phyloP scores from a whole-genome alignment of 2,113 vertebrate genomes.

The Lepus americanus region DNA sequence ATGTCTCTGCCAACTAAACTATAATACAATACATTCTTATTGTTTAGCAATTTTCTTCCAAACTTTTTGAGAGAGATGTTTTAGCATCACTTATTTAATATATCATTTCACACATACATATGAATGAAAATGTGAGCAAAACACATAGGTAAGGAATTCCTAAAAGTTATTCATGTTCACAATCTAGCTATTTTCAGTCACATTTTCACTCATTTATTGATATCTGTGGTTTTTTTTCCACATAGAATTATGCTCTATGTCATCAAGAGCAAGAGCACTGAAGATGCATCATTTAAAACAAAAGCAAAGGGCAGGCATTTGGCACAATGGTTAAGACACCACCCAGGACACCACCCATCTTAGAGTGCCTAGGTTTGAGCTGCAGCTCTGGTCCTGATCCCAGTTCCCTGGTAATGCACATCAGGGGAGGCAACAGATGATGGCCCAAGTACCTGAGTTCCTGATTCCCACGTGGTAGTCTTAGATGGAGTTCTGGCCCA shows the following conservation, averaged over 20 bases:
- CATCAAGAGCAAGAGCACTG: background rate
- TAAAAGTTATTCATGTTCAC: background rate
- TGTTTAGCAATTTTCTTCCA: background rate
- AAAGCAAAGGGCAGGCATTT: background rate
- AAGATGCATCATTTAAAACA: background rate
- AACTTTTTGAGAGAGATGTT: background rate
- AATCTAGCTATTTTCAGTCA: background rate
- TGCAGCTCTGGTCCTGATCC: too few relatives aligned
- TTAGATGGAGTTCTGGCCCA: too few relatives aligned
- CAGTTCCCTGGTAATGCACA: too few relatives aligned
- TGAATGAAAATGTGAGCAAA: constrained; percentile 16
- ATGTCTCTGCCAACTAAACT: background rate
- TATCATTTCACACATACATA: background rate
- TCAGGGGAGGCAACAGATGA: too few relatives aligned
- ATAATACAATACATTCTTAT: background rate
- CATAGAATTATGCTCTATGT: background rate
- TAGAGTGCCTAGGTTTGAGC: too few relatives aligned
- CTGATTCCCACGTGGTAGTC: too few relatives aligned
- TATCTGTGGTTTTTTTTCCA: background rate
- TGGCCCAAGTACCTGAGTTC: too few relatives aligned
- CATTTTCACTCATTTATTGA: background rate
- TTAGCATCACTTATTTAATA: background rate
- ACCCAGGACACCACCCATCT: too few relatives aligned
- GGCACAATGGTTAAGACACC: too few relatives aligned
- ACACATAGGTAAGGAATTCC: background rate